phyloP scores from a whole-genome alignment of 2,797 vertebrate genomes.

The Chaunax sp. region DNA sequence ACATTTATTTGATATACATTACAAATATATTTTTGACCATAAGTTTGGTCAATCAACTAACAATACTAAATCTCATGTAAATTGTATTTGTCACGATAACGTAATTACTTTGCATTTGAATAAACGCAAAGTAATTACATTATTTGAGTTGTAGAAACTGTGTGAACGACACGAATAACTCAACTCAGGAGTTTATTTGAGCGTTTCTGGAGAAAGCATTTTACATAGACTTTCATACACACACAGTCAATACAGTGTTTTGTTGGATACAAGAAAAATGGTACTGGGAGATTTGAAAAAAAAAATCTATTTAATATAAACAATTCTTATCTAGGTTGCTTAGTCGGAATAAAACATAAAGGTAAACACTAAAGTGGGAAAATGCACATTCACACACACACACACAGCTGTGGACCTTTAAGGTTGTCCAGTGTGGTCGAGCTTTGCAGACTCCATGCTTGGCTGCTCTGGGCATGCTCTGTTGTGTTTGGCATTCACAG shows the following conservation, averaged over 20 bases:
- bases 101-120: too few relatives aligned
- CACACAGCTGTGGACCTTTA: constrained; percentile 59
- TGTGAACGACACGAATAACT: not conserved
- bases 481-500: constrained; percentile 82
- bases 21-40: too few relatives aligned
- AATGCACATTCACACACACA: constrained; percentile 18
- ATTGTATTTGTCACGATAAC: too few relatives aligned
- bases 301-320: not conserved
- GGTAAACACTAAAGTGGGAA: constrained; percentile 31
- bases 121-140: not conserved
- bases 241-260: not conserved
- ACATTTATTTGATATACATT: too few relatives aligned
- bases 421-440: constrained; percentile 56
- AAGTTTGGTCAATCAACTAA: too few relatives aligned
- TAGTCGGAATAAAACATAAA: constrained; percentile 27
- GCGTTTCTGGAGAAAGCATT: not conserved
- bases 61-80: not conserved
- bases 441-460: constrained; percentile 66
- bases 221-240: not conserved
- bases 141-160: not conserved
- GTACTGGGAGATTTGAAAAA: not conserved
- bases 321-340: constrained; percentile 19
- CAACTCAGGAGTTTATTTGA: not conserved
- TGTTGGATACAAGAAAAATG: constrained; percentile 12
- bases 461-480: constrained; percentile 76